Evolutionary conservation across 2,888 invertebrate species (phyloP), one percentile per base, ranked within the genome.

Genomic region (Strigamia maritima): DNA sequence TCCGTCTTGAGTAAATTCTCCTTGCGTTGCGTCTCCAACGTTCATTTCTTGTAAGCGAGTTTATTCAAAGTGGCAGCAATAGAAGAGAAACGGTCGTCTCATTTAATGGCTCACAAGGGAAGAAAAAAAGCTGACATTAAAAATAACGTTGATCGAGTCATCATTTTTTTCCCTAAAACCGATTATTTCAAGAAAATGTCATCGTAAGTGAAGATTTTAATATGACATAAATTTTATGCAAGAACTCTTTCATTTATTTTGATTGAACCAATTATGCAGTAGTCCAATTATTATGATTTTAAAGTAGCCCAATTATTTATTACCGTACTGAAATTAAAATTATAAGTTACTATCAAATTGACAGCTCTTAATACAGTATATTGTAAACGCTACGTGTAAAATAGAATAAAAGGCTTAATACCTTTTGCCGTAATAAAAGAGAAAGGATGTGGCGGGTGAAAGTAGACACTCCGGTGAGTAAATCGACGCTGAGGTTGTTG

Each of bases 31-130:
- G 24, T 28, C 65, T 16, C 65, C 65, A 10, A 24, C 65, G 24
- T 65, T 65, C 65, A 28, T 24, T 65, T 65, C 65, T 65, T 26
- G 65, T 16, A 28, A 65, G 65, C 65, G 16, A 65, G 65, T 65
- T 65, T 65, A 65, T 65, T 65, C 65, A 65, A 65, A 65, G 65
- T 65, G 65, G 65, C 65, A 65, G 28, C 65, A 24, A 65, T 65
- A 16, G 65, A 65, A 65, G 28, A 65, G 65, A 49, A 49, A 65
- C 65, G 24, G 65, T 65, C 65, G 24, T 24, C 65, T 26, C 65
- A 26, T 24, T 65, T 65, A 65, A 65, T 65, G 65, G 16, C 65
- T 10, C 65, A 26, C 65, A n/a, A 14, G n/a, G 49, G 49, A 65
- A 26, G 26, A 28, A 65, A 65, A 65, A 65, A 28, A 65, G 14